Conservation (phyloP, 2,797 vertebrate species). For the Danio albolineatus region DNA sequence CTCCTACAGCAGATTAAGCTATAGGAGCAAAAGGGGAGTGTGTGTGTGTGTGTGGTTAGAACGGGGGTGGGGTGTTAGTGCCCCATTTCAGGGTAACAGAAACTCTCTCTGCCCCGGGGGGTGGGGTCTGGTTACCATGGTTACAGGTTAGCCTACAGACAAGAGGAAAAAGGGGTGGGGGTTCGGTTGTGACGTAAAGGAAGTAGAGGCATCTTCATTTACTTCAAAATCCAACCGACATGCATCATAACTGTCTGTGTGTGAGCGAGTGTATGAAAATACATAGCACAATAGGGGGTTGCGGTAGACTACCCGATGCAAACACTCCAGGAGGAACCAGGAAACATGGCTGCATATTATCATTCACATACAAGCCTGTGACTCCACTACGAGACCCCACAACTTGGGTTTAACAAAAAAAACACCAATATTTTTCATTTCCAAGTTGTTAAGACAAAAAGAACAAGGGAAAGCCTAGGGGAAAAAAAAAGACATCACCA, state of each 20-base stretch:
- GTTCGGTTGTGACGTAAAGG: constrained; percentile 69
- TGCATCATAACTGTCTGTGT: constrained; percentile 49
- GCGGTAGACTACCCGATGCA: neutral
- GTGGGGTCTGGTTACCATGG: constrained; percentile 81
- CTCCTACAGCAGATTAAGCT: constrained; percentile 78
- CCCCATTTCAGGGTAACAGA: constrained; percentile 77
- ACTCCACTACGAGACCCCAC: neutral
- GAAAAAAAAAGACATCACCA: too few species aligned
- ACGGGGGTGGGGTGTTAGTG: constrained; percentile 56
- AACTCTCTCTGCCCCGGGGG: constrained; percentile 77
- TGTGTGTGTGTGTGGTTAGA: constrained; percentile 67
- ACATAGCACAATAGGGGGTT: neutral
- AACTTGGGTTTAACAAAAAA: neutral
- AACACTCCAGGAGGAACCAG: constrained; percentile 13
- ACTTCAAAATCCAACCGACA: constrained; percentile 66
- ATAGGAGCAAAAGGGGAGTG: constrained; percentile 69
- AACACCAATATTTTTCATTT: neutral
- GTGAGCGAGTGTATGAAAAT: constrained; percentile 4
- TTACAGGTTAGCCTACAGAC: constrained; percentile 79
- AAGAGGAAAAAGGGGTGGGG: constrained; percentile 65
- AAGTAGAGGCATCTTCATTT: constrained; percentile 72
- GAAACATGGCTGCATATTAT: neutral
- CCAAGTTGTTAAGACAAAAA: too few species aligned
- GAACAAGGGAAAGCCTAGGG: too few species aligned
- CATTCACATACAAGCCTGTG: constrained; percentile 4